These are phyloP conservation scores for Pogonus chalceus DNA, from an alignment of 1,140 invertebrate species.

Conservation along the genomic window DNA sequence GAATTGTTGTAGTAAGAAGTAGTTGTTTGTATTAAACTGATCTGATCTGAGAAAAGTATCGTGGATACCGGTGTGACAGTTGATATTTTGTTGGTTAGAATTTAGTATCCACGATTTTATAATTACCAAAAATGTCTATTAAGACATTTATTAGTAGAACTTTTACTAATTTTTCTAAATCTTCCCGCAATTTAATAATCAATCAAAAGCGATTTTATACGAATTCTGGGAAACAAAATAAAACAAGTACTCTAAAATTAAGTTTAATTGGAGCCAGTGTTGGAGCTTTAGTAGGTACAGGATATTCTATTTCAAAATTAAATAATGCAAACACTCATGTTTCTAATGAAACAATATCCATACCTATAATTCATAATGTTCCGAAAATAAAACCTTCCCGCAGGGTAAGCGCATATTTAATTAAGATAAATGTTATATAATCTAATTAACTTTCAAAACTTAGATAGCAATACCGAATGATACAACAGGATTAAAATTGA, in stretches of 20 bases:
- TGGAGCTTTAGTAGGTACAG: constrained; percentile 39
- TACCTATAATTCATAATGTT: constrained; percentile 41
- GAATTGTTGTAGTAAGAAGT: too few relatives aligned
- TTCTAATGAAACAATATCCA: constrained; percentile 36
- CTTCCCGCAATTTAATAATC: neutral
- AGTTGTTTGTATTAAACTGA: too few relatives aligned
- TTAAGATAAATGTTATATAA: constrained; percentile 4
- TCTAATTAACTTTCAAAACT: constrained; percentile 23
- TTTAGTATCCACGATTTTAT: neutral
- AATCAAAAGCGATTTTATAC: neutral
- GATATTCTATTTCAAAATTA: constrained; percentile 39
- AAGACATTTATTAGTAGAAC: neutral
- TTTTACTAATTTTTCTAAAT: neutral
- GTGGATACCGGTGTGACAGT: too few relatives aligned
- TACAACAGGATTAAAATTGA: constrained; percentile 66
- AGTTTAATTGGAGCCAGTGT: constrained; percentile 41
- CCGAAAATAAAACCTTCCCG: constrained; percentile 37
- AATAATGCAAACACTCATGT: constrained; percentile 36
- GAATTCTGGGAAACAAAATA: neutral
- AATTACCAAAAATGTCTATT: neutral
- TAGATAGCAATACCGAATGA: constrained; percentile 57
- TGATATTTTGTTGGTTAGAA: too few relatives aligned
- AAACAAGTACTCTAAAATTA: constrained; percentile 35
- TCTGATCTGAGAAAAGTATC: too few relatives aligned
- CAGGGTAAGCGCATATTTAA: constrained; percentile 26